Base-by-base conservation (phyloP, 2,888 invertebrate genomes). In the Halocaridina rubra region DNA sequence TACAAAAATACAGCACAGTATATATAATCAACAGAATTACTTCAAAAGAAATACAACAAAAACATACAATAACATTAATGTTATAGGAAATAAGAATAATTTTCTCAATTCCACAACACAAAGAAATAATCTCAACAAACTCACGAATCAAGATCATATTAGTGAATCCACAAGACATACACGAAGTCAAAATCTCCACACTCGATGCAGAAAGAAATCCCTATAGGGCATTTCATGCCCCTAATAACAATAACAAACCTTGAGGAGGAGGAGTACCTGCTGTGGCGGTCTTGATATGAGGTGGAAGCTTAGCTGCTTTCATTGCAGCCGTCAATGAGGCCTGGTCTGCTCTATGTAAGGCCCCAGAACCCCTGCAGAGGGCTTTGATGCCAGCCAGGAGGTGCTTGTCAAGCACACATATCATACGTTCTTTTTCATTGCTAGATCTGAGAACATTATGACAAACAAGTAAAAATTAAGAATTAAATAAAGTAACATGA, bases 331-430 rank as follows among this genome's bases (percentile, higher is more conserved):
- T 94, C 88, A 97, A 92, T 53, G 94, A 93, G 76, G 94, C 93
- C 90, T 95, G 93, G 91, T 97, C 97, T 32, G 95, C 93, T 89
- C 94, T 93, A 27, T 94, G 94, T 87, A 96, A 93, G 86, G 94
- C 92, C 75, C 94, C 94, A 75, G 93, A 93, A 71, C 94, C 94
- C 84, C 94, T 93, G 90, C 96, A 96, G 89, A 96, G 93, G 80
- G 94, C 93, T 89, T 94, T 93, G 89, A 96, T 94, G 90, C 94
- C 92, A 88, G 93, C 91, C 89, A 93, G 92, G 90, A 95, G 91
- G 93, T 95, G 93, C 69, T 88, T 88, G 79, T 88, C 88, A 29
- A 80, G 82, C 27, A 88, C 81, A 13, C 29, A 61, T 30, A 88
- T 86, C 59, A 81, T 71, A 57, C 80, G 75, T 39, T 88, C 88